Evolutionary conservation across 1,140 invertebrate species (phyloP).

Genomic region (Himalopsyche phryganea): DNA sequence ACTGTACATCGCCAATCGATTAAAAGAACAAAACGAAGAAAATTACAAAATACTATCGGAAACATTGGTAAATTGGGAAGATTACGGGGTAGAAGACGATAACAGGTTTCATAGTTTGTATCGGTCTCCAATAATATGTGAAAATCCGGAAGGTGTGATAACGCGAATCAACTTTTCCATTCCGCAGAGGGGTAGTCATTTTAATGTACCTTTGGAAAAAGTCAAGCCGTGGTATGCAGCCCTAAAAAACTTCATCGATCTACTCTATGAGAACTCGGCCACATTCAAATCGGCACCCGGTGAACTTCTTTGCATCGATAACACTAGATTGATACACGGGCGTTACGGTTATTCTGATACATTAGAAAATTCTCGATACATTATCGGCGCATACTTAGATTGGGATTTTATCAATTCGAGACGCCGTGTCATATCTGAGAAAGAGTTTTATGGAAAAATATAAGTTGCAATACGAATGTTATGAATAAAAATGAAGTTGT

Average conservation of each 20-base stretch:
- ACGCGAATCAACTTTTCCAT: slow-evolving; percentile 61
- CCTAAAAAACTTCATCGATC: slow-evolving; percentile 51
- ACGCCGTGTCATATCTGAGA: slow-evolving; percentile 40
- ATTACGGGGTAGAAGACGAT: slow-evolving; percentile 58
- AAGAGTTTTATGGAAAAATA: too few species aligned
- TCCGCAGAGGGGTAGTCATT: slow-evolving; percentile 62
- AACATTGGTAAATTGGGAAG: slow-evolving; percentile 62
- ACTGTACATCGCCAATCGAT: slow-evolving; percentile 55
- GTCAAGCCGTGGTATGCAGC: slow-evolving; percentile 64
- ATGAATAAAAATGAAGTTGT: too few species aligned
- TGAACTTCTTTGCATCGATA: slow-evolving; percentile 65
- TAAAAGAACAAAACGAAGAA: slow-evolving; percentile 53
- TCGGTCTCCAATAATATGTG: slow-evolving; percentile 59
- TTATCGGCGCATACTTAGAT: slow-evolving; percentile 67
- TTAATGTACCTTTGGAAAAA: slow-evolving; percentile 54
- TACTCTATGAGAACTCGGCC: slow-evolving; percentile 53
- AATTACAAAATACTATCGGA: slow-evolving; percentile 54
- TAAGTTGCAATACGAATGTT: neutral
- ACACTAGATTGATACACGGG: slow-evolving; percentile 64
- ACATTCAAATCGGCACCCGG: slow-evolving; percentile 61
- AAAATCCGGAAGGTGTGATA: slow-evolving; percentile 53
- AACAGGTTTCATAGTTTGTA: slow-evolving; percentile 59
- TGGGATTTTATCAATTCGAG: slow-evolving; percentile 69
- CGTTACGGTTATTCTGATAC: slow-evolving; percentile 58
- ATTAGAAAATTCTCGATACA: slow-evolving; percentile 52